Evolutionary conservation across 2,113 vertebrate species (phyloP).

Genomic region (Delphinus delphis): DNA sequence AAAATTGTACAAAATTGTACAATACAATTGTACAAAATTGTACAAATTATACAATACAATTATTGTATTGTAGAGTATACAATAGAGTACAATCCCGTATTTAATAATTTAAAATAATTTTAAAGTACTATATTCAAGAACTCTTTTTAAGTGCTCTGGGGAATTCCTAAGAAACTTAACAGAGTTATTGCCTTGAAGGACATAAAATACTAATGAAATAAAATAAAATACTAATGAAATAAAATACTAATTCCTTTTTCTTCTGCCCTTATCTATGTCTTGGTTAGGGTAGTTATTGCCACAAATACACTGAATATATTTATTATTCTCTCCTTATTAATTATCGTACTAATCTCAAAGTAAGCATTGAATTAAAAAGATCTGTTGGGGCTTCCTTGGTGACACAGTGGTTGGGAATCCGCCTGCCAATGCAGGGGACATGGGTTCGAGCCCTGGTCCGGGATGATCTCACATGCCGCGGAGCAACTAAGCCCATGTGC

Average conservation of each 20-base stretch:
- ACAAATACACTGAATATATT: not conserved
- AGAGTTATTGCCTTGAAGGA: not conserved
- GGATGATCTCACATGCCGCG: too few species aligned
- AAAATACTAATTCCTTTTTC: constrained; percentile 1
- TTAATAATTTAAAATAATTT: constrained; percentile 18
- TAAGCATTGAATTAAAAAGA: not conserved
- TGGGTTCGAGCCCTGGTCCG: too few species aligned
- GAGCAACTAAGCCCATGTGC: too few species aligned
- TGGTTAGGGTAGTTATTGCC: not conserved
- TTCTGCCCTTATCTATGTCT: not conserved
- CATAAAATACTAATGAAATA: not conserved
- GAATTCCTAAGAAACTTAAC: constrained; percentile 29
- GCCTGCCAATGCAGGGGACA: too few species aligned
- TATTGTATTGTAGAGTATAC: too few species aligned
- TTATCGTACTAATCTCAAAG: constrained; percentile 16
- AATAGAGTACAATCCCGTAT: not conserved
- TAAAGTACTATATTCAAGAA: not conserved
- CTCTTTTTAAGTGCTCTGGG: not conserved
- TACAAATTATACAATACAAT: too few species aligned
- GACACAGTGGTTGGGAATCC: too few species aligned
- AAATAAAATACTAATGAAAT: constrained; percentile 32
- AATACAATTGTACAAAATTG: too few species aligned
- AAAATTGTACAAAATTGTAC: too few species aligned
- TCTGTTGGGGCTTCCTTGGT: not conserved
- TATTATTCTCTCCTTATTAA: not conserved